Percentiles rank a stretch among this genome's conserved stretches.
Evolutionary conservation across 2,113 vertebrate genomes (phyloP).

Genomic region (Scytalopus superciliaris): DNA sequence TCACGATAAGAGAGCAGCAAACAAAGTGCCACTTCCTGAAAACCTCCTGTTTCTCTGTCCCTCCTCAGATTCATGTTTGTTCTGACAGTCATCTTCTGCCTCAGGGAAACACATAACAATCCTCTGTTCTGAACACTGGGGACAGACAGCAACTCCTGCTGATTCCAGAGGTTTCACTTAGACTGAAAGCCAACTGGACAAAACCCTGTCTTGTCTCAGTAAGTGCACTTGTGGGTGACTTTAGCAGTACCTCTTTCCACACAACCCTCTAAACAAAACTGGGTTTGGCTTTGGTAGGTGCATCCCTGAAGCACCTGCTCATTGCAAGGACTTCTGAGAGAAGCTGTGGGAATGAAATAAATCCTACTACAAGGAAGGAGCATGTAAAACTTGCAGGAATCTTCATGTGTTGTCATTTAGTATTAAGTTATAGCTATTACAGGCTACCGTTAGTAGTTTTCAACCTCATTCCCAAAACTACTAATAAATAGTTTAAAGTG

Average conservation of each 20-base stretch:
- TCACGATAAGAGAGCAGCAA: neutral
- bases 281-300: neutral
- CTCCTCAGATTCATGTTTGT: neutral
- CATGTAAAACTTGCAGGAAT: neutral
- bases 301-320: neutral
- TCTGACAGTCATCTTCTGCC: neutral
- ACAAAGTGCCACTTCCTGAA: neutral
- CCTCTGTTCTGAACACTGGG: neutral
- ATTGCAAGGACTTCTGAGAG: neutral
- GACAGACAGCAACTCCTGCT: neutral
- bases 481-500: neutral
- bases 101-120: neutral
- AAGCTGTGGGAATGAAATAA: neutral
- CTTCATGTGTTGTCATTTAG: neutral
- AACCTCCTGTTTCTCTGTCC: neutral
- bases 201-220: neutral
- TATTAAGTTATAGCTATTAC: neutral
- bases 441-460: neutral
- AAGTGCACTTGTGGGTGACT: neutral
- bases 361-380: neutral
- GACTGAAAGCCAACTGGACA: neutral
- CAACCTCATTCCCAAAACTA: neutral
- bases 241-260: neutral
- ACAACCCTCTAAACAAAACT: neutral
- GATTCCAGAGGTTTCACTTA: neutral